Percentiles rank a stretch among this genome's conserved stretches.
Evolutionary conservation across 2,113 vertebrate genomes (phyloP).

Genomic region (Lepisosteus osseus): DNA sequence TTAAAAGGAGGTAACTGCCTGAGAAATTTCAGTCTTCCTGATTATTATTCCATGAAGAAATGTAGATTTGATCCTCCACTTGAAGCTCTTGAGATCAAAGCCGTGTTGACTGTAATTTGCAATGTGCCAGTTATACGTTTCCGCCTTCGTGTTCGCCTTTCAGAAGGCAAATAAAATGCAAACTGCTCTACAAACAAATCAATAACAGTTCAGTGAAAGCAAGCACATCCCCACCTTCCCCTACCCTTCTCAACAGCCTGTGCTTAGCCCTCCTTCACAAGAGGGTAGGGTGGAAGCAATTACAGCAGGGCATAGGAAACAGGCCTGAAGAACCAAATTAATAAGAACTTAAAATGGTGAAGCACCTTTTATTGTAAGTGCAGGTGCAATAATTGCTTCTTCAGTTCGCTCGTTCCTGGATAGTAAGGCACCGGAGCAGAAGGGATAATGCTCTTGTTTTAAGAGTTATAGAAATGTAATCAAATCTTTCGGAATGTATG

Average conservation of each 20-base stretch:
- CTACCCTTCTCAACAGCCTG: slow-evolving; percentile 56
- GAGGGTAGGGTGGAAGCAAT: neutral
- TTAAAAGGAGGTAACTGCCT: neutral
- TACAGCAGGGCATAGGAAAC: neutral
- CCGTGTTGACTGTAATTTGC: neutral
- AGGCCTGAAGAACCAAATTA: neutral
- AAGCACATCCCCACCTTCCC: neutral
- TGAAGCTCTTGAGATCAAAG: slow-evolving; percentile 5
- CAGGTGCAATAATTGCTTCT: neutral
- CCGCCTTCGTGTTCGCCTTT: slow-evolving; percentile 23
- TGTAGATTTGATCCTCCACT: neutral
- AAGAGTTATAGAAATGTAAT: too few species aligned
- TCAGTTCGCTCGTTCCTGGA: neutral
- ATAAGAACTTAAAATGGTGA: neutral
- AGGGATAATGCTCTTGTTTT: too few species aligned
- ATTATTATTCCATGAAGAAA: neutral
- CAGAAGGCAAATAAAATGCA: slow-evolving; percentile 46
- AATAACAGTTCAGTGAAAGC: neutral
- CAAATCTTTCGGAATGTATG: too few species aligned
- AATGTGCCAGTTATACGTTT: neutral
- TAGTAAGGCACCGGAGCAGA: too few species aligned
- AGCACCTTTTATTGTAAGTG: neutral
- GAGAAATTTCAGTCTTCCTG: neutral
- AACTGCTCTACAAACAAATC: neutral
- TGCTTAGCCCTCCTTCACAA: neutral